A percentile compares a stretch with the other conserved stretches of the same genome.
phyloP scores from a whole-genome alignment of 2,888 invertebrate species.

The Eurois occulta region DNA sequence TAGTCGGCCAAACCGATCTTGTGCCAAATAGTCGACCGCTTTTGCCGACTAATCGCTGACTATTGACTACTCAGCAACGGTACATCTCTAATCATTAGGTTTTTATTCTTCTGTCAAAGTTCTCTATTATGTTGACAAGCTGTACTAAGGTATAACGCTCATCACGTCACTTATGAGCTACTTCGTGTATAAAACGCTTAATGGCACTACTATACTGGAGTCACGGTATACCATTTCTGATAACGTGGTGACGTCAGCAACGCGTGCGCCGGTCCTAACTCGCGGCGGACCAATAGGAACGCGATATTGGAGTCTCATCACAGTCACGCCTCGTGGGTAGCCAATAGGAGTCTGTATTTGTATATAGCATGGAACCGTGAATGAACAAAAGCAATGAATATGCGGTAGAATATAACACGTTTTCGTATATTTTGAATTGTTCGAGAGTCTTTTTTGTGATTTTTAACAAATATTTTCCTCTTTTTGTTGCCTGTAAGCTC shows the following conservation, averaged over 20 bases:
- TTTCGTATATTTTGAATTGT: background rate
- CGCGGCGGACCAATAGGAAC: background rate
- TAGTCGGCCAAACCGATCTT: no score
- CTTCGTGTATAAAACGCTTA: background rate
- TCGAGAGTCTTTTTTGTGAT: background rate
- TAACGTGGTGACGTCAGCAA: background rate
- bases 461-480: background rate
- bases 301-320: background rate
- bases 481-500: background rate
- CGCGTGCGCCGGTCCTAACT: background rate
- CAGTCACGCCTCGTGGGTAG: background rate
- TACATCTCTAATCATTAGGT: no score
- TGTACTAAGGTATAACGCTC: background rate
- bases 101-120: no score
- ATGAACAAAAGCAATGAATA: background rate
- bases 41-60: no score
- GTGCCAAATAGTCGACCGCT: no score
- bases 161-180: background rate
- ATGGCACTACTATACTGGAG: background rate
- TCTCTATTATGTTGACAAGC: background rate
- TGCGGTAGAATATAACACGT: background rate
- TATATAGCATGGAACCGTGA: background rate
- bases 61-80: no score
- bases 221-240: background rate
- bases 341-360: background rate